Evolutionary conservation across 64 coral and sea anemone species (phyloP).

Genomic region (Montipora efflorescens): DNA sequence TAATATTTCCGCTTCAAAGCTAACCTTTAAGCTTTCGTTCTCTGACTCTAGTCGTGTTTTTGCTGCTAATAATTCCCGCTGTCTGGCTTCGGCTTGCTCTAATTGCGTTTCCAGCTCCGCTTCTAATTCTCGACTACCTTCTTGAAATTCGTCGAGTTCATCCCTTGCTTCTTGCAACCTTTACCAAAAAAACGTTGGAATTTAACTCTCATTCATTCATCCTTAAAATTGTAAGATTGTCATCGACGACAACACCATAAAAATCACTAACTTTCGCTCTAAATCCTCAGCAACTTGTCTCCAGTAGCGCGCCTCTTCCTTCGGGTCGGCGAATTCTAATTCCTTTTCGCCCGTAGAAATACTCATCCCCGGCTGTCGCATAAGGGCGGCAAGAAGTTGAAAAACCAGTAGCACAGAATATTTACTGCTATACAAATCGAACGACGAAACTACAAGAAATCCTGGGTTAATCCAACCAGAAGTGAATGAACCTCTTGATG

Average conservation of each 20-base stretch:
- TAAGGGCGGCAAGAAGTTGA: constrained; percentile 71
- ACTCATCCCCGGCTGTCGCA: constrained; percentile 99
- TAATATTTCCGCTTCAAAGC: neutral
- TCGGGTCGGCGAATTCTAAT: constrained; percentile 98
- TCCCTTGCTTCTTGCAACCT: constrained; percentile 99
- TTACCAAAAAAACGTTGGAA: constrained; percentile 24
- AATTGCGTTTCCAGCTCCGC: constrained; percentile 97
- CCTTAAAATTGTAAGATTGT: neutral
- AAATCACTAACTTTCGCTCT: constrained; percentile 88
- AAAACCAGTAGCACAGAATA: neutral
- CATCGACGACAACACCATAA: neutral
- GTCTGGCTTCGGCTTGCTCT: constrained; percentile 98
- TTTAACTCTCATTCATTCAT: neutral
- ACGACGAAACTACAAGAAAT: neutral
- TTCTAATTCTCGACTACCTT: constrained; percentile 98
- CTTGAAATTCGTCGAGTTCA: constrained; percentile 99
- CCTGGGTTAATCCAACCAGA: constrained; percentile 1
- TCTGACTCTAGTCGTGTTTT: constrained; percentile 97
- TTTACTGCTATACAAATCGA: constrained; percentile 18
- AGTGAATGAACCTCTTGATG: neutral
- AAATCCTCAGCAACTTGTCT: constrained; percentile 95
- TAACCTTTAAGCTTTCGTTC: constrained; percentile 98
- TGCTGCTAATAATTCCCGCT: constrained; percentile 93
- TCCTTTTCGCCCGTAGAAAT: constrained; percentile 90
- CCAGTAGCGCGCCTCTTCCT: constrained; percentile 99